Evolutionary conservation across 1,140 invertebrate species (phyloP).

Genomic region (Aphaenogaster ashmeadi): DNA sequence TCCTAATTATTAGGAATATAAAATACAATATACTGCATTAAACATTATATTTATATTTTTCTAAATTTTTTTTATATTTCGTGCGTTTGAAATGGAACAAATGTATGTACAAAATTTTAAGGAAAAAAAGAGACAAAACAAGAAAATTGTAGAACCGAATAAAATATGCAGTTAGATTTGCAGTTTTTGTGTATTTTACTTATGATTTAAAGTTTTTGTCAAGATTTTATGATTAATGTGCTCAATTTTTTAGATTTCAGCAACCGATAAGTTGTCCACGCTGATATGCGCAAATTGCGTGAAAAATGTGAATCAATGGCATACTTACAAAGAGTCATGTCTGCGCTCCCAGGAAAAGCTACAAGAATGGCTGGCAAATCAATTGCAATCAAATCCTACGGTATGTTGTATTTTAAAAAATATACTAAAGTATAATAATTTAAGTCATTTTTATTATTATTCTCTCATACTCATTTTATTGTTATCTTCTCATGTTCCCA

Average conservation of each 20-base stretch:
- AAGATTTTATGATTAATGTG: neutral
- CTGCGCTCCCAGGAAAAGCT: conserved; percentile 85
- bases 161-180: neutral
- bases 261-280: conserved; percentile 83
- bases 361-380: conserved; percentile 82
- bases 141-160: neutral
- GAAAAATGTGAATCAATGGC: conserved; percentile 85
- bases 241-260: conserved; percentile 79
- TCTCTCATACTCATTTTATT: neutral
- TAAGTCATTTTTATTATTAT: neutral
- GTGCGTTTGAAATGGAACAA: neutral
- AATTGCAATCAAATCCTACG: conserved; percentile 52
- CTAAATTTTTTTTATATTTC: neutral
- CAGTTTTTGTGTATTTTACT: neutral
- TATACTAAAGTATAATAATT: neutral
- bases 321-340: conserved; percentile 84
- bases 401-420: conserved; percentile 35
- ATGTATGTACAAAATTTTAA: neutral
- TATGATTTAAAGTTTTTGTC: neutral
- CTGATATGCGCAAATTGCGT: conserved; percentile 84
- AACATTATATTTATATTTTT: neutral
- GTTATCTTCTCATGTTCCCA: neutral
- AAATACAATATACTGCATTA: neutral
- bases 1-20: neutral
- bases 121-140: neutral